Percentiles rank a stretch among this genome's conserved stretches.
Evolutionary conservation across 1,140 invertebrate species (phyloP).

Genomic region (Hypothenemus hampei): DNA sequence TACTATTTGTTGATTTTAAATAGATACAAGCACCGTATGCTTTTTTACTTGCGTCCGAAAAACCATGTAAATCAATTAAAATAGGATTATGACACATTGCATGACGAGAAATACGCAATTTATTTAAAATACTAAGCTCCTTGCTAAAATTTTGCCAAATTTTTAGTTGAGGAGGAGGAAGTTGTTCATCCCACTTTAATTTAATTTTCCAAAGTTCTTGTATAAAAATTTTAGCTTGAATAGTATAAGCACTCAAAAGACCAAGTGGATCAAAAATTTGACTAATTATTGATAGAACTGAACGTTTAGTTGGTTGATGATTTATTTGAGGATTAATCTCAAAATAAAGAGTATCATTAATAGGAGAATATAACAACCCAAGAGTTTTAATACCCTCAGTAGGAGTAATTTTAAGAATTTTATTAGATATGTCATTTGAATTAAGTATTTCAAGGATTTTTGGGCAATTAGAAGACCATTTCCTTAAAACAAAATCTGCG

Average conservation of each 20-base stretch:
- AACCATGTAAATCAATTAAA: constrained; percentile 37
- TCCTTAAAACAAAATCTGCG: constrained; percentile 24
- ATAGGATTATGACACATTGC: neutral
- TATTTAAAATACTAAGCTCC: constrained; percentile 13
- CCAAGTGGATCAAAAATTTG: constrained; percentile 45
- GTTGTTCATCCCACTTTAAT: constrained; percentile 44
- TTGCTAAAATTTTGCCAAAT: constrained; percentile 1
- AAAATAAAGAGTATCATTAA: constrained; percentile 7
- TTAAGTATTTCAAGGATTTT: constrained; percentile 5
- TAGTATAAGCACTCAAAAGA: constrained; percentile 38
- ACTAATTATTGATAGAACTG: constrained; percentile 14
- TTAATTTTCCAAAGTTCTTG: constrained; percentile 42
- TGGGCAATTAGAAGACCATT: constrained; percentile 35
- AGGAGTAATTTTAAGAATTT: constrained; percentile 21
- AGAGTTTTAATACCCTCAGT: constrained; percentile 29
- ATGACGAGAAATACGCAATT: neutral
- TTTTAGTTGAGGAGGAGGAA: constrained; percentile 24
- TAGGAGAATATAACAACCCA: constrained; percentile 22
- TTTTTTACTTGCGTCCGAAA: constrained; percentile 39
- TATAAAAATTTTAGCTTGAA: constrained; percentile 44
- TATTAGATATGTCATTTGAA: neutral
- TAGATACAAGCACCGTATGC: constrained; percentile 38
- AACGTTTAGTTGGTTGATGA: constrained; percentile 29
- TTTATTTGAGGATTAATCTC: constrained; percentile 19
- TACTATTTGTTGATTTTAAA: constrained; percentile 15